phyloP scores from a whole-genome alignment of 2,113 vertebrate genomes.

The Agelaius tricolor region DNA sequence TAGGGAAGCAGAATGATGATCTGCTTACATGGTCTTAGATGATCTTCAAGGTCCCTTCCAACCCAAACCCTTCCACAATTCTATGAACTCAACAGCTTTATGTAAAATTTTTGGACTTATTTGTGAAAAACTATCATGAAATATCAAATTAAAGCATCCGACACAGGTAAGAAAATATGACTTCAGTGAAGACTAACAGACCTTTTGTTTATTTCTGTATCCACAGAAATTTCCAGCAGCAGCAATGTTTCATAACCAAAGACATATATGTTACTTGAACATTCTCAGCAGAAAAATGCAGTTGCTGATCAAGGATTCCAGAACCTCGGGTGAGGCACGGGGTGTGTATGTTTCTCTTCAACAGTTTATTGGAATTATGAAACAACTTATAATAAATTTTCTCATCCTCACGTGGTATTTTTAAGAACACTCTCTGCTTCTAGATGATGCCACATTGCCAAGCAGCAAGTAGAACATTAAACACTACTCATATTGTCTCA shows the following conservation, averaged over 20 bases:
- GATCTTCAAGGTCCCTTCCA: not conserved
- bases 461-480: slow-evolving; percentile 19
- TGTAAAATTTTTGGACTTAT: not conserved
- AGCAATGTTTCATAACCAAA: slow-evolving; percentile 10
- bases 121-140: not conserved
- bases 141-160: not conserved
- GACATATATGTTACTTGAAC: not conserved
- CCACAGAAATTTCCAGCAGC: slow-evolving; percentile 34
- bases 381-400: not conserved
- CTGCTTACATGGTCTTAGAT: not conserved
- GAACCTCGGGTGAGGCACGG: slow-evolving; percentile 14
- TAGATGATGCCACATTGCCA: not conserved
- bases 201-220: slow-evolving; percentile 16
- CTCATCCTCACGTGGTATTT: slow-evolving; percentile 6
- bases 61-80: not conserved
- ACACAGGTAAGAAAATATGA: not conserved
- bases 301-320: slow-evolving; percentile 24
- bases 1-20: not conserved
- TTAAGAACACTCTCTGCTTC: not conserved
- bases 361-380: slow-evolving; percentile 19
- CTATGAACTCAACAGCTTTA: not conserved
- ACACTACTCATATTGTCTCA: not conserved
- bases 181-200: not conserved
- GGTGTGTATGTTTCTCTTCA: slow-evolving; percentile 1
- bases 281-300: slow-evolving; percentile 23